These are phyloP conservation scores for Chaitophorus viminalis DNA, from an alignment of 2,888 invertebrate genomes.

Conservation along the genomic window DNA sequence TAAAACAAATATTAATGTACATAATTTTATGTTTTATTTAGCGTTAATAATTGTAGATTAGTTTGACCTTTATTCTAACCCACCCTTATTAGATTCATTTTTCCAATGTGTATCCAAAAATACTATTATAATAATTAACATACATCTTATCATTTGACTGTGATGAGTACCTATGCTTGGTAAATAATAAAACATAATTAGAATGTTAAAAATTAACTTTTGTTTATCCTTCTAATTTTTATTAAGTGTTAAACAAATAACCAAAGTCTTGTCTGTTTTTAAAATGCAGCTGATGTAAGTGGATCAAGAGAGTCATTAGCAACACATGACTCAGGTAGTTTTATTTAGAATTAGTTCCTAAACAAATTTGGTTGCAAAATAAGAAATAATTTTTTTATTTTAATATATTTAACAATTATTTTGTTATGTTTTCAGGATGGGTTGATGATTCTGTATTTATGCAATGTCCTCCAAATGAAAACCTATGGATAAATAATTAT, in stretches of 20 bases:
- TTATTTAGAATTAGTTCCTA: not conserved
- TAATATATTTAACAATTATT: not conserved
- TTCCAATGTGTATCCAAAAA: conserved; percentile 8
- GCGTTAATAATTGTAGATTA: conserved; percentile 27
- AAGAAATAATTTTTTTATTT: not conserved
- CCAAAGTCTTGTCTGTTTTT: conserved; percentile 52
- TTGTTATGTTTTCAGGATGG: conserved; percentile 65
- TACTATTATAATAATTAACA: conserved; percentile 22
- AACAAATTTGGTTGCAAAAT: not conserved
- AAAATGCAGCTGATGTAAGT: conserved; percentile 77
- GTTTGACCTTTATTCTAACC: conserved; percentile 1
- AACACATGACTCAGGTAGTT: conserved; percentile 80
- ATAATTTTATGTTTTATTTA: conserved; percentile 38
- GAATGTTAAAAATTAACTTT: conserved; percentile 24
- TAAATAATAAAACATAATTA: not conserved
- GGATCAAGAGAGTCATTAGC: conserved; percentile 83
- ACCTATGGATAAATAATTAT: conserved; percentile 73
- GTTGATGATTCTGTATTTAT: conserved; percentile 67
- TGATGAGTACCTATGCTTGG: conserved; percentile 22
- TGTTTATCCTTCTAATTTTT: conserved; percentile 13
- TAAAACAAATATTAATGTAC: conserved; percentile 3
- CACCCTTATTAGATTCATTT: conserved; percentile 24
- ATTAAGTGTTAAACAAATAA: conserved; percentile 22
- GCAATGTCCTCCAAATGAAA: conserved; percentile 65
- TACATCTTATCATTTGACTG: conserved; percentile 8